Base-by-base conservation (phyloP, 2,113 vertebrate genomes). In the Semicossyphus pulcher region DNA sequence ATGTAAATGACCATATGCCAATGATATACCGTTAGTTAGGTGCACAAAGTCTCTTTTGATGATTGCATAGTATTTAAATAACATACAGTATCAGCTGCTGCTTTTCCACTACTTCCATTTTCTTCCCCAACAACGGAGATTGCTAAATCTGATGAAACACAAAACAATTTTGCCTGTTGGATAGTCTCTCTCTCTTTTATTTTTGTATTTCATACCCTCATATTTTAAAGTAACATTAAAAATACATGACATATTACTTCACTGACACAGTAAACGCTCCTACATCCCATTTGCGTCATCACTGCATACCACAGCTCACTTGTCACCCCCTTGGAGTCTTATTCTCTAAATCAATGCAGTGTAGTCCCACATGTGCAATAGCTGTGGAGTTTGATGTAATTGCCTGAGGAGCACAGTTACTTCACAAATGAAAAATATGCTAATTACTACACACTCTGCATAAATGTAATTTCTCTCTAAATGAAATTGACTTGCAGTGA, bases 361-460 rank as follows among this genome's bases (percentile, higher is more conserved):
- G 36, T 25, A 20, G 57, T 72, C 67, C 71, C 66, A 42, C 68
- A 49, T 78, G 79, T 76, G 53, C 68, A 83, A 75, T 73, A 57
- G 66, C 59, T 58, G 44, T 58, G 70, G 59, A 60, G 66, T 62
- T 51, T 52, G 57, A 57, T 74, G 59, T 67, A 57, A 75, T 65
- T 57, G 85, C 76, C 76, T 25, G 56, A 68, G 67, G 73, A 67
- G 29, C 53, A 45, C 37, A 67, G 54, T 78, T 76, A 78, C 66
- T 71, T 62, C 28, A 23, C 70, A 86, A 86, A 90, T 72, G 73
- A 80, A 82, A 86, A 80, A 73, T 76, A 72, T 80, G 85, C 65
- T 81, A 84, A 89, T 83, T 84, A 44, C 26, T 11, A 62, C 48
- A 36, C 47, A 64, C 20, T 8, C 57, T 37, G 58, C 63, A 47